Conservation (phyloP, 2,113 vertebrate species). For the Lamprotornis superbus region DNA sequence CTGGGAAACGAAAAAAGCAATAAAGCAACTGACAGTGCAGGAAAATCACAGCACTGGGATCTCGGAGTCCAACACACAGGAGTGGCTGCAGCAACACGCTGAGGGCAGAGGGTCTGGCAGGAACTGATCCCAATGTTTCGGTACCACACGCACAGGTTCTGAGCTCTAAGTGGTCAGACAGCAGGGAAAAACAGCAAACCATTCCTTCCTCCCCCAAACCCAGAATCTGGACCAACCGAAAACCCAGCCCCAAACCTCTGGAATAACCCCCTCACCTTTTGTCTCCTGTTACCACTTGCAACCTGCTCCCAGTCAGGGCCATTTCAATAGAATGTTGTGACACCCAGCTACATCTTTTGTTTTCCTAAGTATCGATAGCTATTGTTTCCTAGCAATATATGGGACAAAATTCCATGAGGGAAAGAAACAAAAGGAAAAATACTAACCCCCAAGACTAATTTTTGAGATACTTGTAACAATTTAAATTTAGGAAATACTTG, state of each 20-base stretch:
- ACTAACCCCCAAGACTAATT: not conserved
- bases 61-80: fast-evolving
- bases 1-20: not conserved
- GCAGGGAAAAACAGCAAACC: not conserved
- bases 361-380: not conserved
- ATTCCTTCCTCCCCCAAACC: not conserved
- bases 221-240: fast-evolving
- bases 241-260: not conserved
- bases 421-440: not conserved
- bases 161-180: fast-evolving
- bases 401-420: not conserved
- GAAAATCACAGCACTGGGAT: not conserved
- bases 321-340: not conserved
- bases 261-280: not conserved
- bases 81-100: fast-evolving
- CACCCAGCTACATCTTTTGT: not conserved
- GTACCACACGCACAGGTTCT: not conserved
- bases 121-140: fast-evolving
- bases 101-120: fast-evolving
- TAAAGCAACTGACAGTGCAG: not conserved
- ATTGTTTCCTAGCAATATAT: not conserved
- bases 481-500: not conserved
- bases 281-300: fast-evolving
- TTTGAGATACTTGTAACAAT: not conserved
- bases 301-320: not conserved